Base-by-base conservation (phyloP, 92 coral and sea anemone genomes). In the Parazoanthus atlanticus region DNA sequence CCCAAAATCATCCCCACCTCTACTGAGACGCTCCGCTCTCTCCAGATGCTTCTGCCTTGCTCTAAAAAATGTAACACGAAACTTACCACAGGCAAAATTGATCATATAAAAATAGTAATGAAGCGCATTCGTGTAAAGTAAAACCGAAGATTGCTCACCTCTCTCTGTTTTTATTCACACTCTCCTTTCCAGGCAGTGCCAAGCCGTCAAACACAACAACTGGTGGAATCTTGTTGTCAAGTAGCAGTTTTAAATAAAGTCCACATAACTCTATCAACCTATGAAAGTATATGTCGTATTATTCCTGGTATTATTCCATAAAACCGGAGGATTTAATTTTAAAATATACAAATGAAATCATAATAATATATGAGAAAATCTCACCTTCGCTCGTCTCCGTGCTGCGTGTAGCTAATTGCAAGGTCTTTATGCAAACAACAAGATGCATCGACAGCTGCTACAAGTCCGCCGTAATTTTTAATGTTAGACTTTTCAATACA, bases 31-130 rank as follows among this genome's bases (percentile, higher is more conserved):
- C 80, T 76, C 79, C 11, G 2, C 79, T 74, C 5, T 74, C 79
- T 74, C 79, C 79, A 74, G 79, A 74, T 74, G 79, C 15, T 74
- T 74, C 79, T 74, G 79, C 79, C 49, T 74, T 74, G 79, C 79
- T 74, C 79, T 74, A 74, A 74, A 74, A 74, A 74, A 74, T 74
- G 33, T 33, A 74, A 74, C 79, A 74, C 79, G 41, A 74, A 2
- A 74, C 79, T 74, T 34, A 74, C 49, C 79, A 74, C 79, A 31
- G 79, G 0, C 79, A 74, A 74, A 66, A 66, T 66, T 10, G 73
- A 66, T 66, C 73, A 74, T 74, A 33, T 74, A 74, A 74, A 74
- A 74, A 74, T 4, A 76, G 47, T 76, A 33, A 34, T 76, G 80
- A 76, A 76, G 43, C 26, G 79, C 79, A 1, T 16, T 75, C n/a